A percentile compares a stretch with the other conserved stretches of the same genome.
These are phyloP conservation scores for Drosophila punjabiensis DNA, from an alignment of 1,140 invertebrate genomes.

Conservation along the genomic window DNA sequence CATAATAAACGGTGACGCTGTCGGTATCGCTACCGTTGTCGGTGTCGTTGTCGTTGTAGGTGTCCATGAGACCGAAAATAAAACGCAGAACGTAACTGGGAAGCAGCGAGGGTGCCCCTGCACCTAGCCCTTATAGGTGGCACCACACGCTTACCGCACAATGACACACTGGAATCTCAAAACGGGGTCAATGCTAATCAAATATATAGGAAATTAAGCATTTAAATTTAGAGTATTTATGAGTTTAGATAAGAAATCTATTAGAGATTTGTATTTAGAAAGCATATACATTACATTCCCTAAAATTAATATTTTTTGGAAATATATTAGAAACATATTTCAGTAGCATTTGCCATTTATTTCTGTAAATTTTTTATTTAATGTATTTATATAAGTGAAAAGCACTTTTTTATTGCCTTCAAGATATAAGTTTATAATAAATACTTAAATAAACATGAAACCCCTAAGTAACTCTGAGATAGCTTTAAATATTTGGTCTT, in stretches of 20 bases:
- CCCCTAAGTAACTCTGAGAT: background rate
- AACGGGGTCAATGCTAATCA: constrained; percentile 8
- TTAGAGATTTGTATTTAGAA: background rate
- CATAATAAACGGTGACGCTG: constrained; percentile 33
- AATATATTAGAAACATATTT: too few relatives aligned
- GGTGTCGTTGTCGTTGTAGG: background rate
- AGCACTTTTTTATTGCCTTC: background rate
- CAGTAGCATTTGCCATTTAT: background rate
- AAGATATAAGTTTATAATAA: background rate
- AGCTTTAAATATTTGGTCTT: too few relatives aligned
- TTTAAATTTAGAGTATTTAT: background rate
- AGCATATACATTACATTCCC: background rate
- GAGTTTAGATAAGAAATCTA: background rate
- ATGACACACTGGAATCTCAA: constrained; percentile 12
- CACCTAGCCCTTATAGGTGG: background rate
- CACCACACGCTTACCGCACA: constrained; percentile 17
- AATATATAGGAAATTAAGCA: background rate
- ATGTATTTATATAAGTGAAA: background rate
- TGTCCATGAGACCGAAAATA: constrained; percentile 46
- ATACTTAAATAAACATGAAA: background rate
- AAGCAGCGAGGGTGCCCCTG: constrained; percentile 8
- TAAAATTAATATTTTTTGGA: background rate
- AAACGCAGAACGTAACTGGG: constrained; percentile 45
- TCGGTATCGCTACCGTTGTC: constrained; percentile 10
- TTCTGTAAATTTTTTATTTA: background rate